Evolutionary conservation across 2,797 vertebrate species (phyloP), one percentile per base, ranked within the genome.

Genomic region (Cuculus canorus): DNA sequence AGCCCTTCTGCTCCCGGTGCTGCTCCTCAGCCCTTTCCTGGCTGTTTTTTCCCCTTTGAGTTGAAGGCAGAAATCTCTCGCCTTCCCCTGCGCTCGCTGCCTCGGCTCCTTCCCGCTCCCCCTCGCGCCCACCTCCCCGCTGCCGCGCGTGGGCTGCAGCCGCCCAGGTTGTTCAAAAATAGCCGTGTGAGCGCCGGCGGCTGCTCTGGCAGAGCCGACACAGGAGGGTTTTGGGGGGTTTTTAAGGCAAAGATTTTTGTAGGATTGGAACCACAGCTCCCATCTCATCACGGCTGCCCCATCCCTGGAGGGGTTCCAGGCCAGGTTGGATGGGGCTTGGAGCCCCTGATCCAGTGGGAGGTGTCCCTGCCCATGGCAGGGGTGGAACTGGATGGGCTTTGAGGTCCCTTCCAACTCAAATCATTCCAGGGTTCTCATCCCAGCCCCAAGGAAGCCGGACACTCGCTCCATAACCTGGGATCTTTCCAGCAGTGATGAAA

Each of bases 401-500:
- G 21, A 47, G 47, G 47, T 47, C 47, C 47, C 47, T 47, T 47
- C 19, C 43, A 43, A 41, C 41, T 41, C 16, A 47, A 47, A 22
- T 5, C 47, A 47, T 47, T 47, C 47, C 47, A 47, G 10, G 47
- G 47, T 21, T 47, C 43, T 41, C 12, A 2, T 13, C 33, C 33
- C 56, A 69, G 27, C 39, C 45, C 72, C 3, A 7, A 33, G 11
- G 7, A 2, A 37, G n/a, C n/a, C 11, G 75, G 28, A 14, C 21
- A 0, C 54, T 39, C 17, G 1, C 10, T 4, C 23, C 9, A 1
- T 2, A 35, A 3, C 12, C 77, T 19, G 9, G 6, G 11, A 6
- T 2, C 3, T 33, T 56, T 6, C 12, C 66, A 50, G 11, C 6
- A 14, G 3, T 4, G 1, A 5, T 11, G 17, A 43, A 70, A 88